phyloP scores from a whole-genome alignment of 2,888 invertebrate species.

The Stenoptilia bipunctidactyla region DNA sequence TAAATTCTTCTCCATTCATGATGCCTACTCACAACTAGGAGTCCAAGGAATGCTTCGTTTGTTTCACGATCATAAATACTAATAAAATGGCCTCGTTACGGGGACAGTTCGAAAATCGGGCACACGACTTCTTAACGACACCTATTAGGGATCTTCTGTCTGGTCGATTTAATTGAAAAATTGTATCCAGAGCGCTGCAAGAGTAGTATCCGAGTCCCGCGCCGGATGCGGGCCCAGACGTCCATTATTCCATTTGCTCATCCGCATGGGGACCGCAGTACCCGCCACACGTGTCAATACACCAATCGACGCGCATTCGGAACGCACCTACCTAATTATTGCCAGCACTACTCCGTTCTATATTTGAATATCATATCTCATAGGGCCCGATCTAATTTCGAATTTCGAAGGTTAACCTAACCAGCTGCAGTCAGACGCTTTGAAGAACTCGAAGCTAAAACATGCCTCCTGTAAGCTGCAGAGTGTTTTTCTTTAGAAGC shows the following conservation, averaged over 20 bases:
- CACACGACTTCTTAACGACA: slow-evolving; percentile 70
- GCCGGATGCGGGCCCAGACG: slow-evolving; percentile 71
- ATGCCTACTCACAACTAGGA: slow-evolving; percentile 20
- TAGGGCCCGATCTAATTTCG: slow-evolving; percentile 38
- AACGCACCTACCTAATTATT: slow-evolving; percentile 30
- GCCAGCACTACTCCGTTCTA: slow-evolving; percentile 34
- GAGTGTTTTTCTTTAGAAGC: slow-evolving; percentile 42
- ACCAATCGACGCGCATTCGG: slow-evolving; percentile 34
- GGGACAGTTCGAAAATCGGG: slow-evolving; percentile 68
- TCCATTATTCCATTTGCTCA: slow-evolving; percentile 69
- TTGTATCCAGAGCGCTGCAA: slow-evolving; percentile 66
- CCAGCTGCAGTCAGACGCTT: slow-evolving; percentile 23
- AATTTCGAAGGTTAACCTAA: slow-evolving; percentile 24
- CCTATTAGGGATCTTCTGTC: slow-evolving; percentile 69
- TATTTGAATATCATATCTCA: slow-evolving; percentile 36
- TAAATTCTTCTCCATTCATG: slow-evolving; percentile 64
- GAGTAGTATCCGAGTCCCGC: slow-evolving; percentile 64
- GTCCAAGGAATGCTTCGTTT: slow-evolving; percentile 43
- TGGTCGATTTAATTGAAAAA: slow-evolving; percentile 70
- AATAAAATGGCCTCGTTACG: slow-evolving; percentile 66
- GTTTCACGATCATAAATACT: slow-evolving; percentile 62
- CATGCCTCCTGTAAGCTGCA: slow-evolving; percentile 34
- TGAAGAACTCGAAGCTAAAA: slow-evolving; percentile 22
- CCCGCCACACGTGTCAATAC: slow-evolving; percentile 52
- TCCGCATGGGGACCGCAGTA: slow-evolving; percentile 56